A percentile compares a stretch with the other conserved stretches of the same genome.
phyloP scores from a whole-genome alignment of 2,797 vertebrate genomes.

The Rhyacichthys aspro region DNA sequence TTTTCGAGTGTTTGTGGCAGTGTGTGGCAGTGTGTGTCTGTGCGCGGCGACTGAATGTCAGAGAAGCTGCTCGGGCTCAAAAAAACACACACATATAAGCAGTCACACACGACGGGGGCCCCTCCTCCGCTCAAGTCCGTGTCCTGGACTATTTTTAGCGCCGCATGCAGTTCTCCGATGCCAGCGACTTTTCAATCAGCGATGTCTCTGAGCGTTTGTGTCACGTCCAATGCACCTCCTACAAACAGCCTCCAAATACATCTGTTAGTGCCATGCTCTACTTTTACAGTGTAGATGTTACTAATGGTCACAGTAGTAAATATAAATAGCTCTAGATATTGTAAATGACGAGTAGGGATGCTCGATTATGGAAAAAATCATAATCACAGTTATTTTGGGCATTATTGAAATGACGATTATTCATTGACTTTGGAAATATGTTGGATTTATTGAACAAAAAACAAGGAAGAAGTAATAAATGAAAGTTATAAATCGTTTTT shows the following conservation, averaged over 20 bases:
- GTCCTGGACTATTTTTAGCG: slow-evolving; percentile 64
- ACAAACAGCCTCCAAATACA: background rate
- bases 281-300: background rate
- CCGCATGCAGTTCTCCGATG: slow-evolving; percentile 34
- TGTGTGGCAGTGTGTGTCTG: slow-evolving; percentile 20
- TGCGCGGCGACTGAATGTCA: slow-evolving; percentile 34
- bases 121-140: slow-evolving; percentile 46
- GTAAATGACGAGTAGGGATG: too few species aligned
- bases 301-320: background rate
- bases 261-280: background rate
- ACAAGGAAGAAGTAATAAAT: too few species aligned
- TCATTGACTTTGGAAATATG: too few species aligned
- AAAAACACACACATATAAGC: slow-evolving; percentile 9
- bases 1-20: slow-evolving; percentile 38
- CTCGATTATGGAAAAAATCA: too few species aligned
- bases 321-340: too few species aligned
- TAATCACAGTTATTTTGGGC: too few species aligned
- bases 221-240: slow-evolving; percentile 34
- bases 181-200: slow-evolving; percentile 51
- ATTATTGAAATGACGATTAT: too few species aligned
- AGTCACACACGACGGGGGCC: background rate
- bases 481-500: too few species aligned
- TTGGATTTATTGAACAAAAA: too few species aligned
- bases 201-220: slow-evolving; percentile 42
- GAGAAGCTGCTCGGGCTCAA: slow-evolving; percentile 24